Evolutionary conservation across 2,888 invertebrate genomes (phyloP).

Genomic region (Microctonus brassicae): DNA sequence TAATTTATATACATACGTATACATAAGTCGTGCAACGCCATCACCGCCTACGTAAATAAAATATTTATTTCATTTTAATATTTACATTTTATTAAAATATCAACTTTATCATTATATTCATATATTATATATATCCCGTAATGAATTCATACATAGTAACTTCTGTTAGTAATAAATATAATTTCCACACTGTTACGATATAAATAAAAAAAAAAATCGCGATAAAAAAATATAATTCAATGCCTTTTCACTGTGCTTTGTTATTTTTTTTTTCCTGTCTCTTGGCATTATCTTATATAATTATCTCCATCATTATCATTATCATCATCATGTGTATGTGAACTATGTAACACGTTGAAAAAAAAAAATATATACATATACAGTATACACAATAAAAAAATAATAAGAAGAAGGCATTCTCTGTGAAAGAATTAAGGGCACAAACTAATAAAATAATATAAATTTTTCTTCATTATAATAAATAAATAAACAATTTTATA

Average conservation of each 20-base stretch:
- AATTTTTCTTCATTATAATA: not conserved
- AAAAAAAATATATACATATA: no score
- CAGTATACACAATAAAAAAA: not conserved
- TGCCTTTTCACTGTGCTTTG: not conserved
- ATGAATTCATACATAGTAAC: not conserved
- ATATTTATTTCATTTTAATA: constrained; percentile 29
- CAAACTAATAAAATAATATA: not conserved
- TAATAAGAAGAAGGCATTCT: not conserved
- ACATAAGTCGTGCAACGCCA: no score
- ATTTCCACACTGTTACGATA: not conserved
- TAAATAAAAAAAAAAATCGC: no score
- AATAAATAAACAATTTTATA: no score
- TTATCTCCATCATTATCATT: not conserved
- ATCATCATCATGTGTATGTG: constrained; percentile 2
- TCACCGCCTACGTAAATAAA: constrained; percentile 53
- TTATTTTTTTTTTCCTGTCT: not conserved
- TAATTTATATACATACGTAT: constrained; percentile 50
- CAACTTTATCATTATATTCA: not conserved
- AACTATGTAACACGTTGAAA: not conserved
- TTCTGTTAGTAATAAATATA: not conserved
- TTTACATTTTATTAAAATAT: no score
- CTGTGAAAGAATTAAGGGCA: not conserved
- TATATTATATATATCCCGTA: not conserved
- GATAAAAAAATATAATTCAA: not conserved
- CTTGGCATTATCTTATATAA: not conserved